These are phyloP conservation scores for Oscheius sp. DNA, from an alignment of 2,888 invertebrate species.

Conservation along the genomic window DNA sequence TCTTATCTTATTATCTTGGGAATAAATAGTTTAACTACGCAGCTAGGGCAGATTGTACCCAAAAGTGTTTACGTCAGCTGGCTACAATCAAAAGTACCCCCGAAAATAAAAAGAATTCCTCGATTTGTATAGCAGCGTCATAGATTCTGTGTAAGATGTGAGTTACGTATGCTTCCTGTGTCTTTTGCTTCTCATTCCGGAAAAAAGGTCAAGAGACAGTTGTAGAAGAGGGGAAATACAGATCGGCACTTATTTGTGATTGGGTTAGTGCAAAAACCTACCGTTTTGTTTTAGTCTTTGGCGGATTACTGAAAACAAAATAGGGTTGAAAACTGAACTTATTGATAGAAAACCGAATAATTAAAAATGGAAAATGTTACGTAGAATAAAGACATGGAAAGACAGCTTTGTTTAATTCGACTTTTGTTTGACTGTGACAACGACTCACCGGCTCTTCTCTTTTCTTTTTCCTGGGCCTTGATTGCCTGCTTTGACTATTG, in stretches of 20 bases:
- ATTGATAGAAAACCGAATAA: constrained; percentile 17
- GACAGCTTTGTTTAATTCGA: constrained; percentile 46
- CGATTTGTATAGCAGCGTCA: too few relatives aligned
- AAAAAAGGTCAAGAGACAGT: neutral
- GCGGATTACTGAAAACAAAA: constrained; percentile 33
- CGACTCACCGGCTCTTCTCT: constrained; percentile 87
- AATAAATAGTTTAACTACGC: too few relatives aligned
- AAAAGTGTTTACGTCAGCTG: too few relatives aligned
- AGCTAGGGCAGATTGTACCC: too few relatives aligned
- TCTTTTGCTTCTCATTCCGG: neutral
- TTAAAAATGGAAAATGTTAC: constrained; percentile 4
- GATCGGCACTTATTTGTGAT: neutral
- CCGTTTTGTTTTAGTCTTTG: constrained; percentile 35
- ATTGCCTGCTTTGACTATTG: constrained; percentile 92
- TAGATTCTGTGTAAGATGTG: neutral
- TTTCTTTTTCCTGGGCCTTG: constrained; percentile 90
- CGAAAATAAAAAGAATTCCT: too few relatives aligned
- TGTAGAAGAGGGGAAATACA: neutral
- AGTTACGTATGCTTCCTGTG: neutral
- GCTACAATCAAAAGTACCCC: too few relatives aligned
- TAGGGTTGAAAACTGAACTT: constrained; percentile 16
- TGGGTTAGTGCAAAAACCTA: constrained; percentile 25
- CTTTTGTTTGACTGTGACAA: constrained; percentile 9
- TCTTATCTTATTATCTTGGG: too few relatives aligned
- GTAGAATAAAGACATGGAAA: neutral